Conservation (phyloP, 2,113 vertebrate species). For the Stomatorhinus ivindoensis region DNA sequence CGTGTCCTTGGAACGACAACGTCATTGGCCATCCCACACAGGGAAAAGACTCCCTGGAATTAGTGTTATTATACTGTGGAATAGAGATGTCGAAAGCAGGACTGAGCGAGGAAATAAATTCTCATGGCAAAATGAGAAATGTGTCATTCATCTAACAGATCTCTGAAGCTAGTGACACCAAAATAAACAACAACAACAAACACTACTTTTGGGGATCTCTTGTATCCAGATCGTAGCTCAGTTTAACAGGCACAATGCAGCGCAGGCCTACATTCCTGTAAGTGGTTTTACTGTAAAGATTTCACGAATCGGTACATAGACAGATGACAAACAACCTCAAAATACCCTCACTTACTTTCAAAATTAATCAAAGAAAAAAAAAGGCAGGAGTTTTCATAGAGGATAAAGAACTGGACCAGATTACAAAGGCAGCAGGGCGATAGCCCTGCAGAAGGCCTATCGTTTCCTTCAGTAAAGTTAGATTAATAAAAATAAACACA, state of each 20-base stretch:
- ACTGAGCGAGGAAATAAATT: neutral
- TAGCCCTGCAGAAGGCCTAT: neutral
- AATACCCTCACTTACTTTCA: neutral
- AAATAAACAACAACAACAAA: neutral
- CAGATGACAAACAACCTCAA: neutral
- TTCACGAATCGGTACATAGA: neutral
- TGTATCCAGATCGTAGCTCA: neutral
- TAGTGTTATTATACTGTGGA: neutral
- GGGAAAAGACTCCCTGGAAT: conserved; percentile 39
- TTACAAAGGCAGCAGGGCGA: neutral
- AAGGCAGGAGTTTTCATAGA: neutral
- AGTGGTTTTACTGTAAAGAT: neutral
- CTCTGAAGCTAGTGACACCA: neutral
- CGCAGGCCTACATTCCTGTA: neutral
- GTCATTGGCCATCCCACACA: conserved; percentile 26
- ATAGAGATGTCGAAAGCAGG: neutral
- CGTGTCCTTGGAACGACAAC: conserved; percentile 20
- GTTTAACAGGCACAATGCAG: neutral
- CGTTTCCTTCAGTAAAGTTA: neutral
- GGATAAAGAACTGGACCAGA: neutral
- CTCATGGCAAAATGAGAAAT: neutral
- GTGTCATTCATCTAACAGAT: neutral
- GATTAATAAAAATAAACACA: neutral
- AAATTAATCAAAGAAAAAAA: neutral
- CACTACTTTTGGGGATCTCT: neutral